Percentiles rank a stretch among this genome's conserved stretches.
Conservation (phyloP, 2,797 vertebrate species). For the Brachymystax lenok region DNA sequence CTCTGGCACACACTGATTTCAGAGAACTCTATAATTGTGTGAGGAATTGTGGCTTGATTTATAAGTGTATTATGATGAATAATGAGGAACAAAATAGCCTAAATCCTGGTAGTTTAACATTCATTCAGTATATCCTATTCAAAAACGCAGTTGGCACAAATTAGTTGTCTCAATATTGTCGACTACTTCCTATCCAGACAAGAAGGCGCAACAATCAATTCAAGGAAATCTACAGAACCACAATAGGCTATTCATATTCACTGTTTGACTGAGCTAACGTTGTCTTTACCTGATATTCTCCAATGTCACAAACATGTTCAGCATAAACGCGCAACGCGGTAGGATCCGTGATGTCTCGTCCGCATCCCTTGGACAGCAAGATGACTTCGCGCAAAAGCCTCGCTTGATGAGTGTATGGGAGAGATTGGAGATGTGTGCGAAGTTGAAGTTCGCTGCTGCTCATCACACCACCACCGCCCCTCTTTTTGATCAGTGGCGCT, state of each 20-base stretch:
- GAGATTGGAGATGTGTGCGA: slow-evolving; percentile 55
- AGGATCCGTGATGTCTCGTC: slow-evolving; percentile 38
- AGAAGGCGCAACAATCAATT: not conserved
- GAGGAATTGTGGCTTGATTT: not conserved
- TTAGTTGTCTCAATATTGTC: not conserved
- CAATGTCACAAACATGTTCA: slow-evolving; percentile 7
- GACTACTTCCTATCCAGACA: slow-evolving; percentile 11
- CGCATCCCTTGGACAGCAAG: slow-evolving; percentile 57
- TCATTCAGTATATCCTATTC: not conserved
- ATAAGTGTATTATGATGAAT: not conserved
- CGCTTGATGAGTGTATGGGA: slow-evolving; percentile 34
- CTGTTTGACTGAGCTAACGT: slow-evolving; percentile 33
- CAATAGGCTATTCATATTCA: not conserved
- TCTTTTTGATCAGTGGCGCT: slow-evolving; percentile 57
- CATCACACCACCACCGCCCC: slow-evolving; percentile 52
- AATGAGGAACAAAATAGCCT: not conserved
- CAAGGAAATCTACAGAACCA: not conserved
- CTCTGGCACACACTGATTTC: slow-evolving; percentile 75
- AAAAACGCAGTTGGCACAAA: slow-evolving; percentile 2
- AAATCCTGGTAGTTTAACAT: not conserved
- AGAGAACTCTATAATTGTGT: not conserved
- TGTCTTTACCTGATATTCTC: slow-evolving; percentile 33
- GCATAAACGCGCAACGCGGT: slow-evolving; percentile 43
- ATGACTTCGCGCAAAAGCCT: slow-evolving; percentile 38
- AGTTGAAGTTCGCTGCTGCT: slow-evolving; percentile 70